A percentile compares a stretch with the other conserved stretches of the same genome.
These are phyloP conservation scores for Channallabes apus DNA, from an alignment of 2,797 vertebrate genomes.

Conservation along the genomic window DNA sequence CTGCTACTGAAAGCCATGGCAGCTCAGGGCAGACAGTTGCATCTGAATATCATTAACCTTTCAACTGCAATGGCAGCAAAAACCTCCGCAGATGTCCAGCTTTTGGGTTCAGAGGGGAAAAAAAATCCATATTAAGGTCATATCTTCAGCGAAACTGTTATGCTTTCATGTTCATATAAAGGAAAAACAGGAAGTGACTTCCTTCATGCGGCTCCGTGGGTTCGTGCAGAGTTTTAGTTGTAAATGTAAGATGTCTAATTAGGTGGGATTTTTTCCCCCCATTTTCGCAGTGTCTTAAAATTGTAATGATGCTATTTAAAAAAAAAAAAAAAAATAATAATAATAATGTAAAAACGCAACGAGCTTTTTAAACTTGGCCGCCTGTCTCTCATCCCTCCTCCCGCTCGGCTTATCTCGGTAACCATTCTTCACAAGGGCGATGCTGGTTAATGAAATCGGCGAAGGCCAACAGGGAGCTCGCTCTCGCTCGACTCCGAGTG, in stretches of 20 bases:
- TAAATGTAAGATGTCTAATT: constrained; percentile 10
- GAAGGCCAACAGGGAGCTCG: constrained; percentile 67
- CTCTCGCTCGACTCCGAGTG: constrained; percentile 58
- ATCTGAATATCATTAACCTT: constrained; percentile 42
- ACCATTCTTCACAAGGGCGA: constrained; percentile 73
- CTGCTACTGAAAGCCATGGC: constrained; percentile 22
- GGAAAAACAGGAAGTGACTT: constrained; percentile 49
- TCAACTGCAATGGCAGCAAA: constrained; percentile 20
- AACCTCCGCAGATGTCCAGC: constrained; percentile 32
- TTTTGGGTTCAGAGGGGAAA: constrained; percentile 1
- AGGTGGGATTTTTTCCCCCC: not conserved
- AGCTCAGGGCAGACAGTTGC: constrained; percentile 26
- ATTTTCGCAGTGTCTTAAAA: constrained; percentile 60
- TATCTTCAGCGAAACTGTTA: constrained; percentile 1
- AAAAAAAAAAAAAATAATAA: not conserved
- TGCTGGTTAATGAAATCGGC: constrained; percentile 70
- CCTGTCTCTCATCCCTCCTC: constrained; percentile 74
- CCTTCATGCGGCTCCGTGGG: constrained; percentile 35
- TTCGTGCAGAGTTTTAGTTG: not conserved
- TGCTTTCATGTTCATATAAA: constrained; percentile 10
- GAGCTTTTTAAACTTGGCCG: constrained; percentile 75
- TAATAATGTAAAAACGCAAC: constrained; percentile 48
- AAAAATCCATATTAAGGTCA: constrained; percentile 24
- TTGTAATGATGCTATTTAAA: constrained; percentile 68
- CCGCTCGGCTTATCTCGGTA: constrained; percentile 72